Evolutionary conservation across 2,888 invertebrate species (phyloP).

Genomic region (Napeogenes inachia): DNA sequence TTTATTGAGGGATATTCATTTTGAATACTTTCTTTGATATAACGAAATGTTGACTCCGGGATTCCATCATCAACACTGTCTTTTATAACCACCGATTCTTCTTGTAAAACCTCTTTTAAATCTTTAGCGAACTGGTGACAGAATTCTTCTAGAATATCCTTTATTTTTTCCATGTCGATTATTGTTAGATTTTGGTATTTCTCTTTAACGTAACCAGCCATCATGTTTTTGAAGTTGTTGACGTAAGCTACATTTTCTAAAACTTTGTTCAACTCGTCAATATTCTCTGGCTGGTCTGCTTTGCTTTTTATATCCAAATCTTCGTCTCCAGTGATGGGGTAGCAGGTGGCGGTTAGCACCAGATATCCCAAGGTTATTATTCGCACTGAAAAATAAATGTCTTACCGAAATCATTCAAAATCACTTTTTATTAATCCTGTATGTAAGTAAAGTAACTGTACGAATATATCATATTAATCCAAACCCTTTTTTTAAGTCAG

Average conservation of each 20-base stretch:
- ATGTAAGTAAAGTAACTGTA: too few species aligned
- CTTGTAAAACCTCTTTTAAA: constrained; percentile 34
- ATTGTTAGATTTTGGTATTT: constrained; percentile 33
- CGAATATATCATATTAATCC: too few species aligned
- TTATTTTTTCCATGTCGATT: constrained; percentile 31
- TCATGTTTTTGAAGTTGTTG: constrained; percentile 35
- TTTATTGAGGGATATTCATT: constrained; percentile 33
- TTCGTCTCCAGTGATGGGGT: constrained; percentile 23
- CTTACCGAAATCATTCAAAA: too few species aligned
- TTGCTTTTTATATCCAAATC: constrained; percentile 4
- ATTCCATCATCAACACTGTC: constrained; percentile 32
- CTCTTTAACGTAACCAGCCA: constrained; percentile 34
- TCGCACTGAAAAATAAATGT: constrained; percentile 22
- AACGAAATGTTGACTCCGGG: constrained; percentile 33
- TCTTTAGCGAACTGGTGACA: constrained; percentile 38
- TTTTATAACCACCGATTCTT: constrained; percentile 10
- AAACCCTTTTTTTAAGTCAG: too few species aligned
- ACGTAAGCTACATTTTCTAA: constrained; percentile 31
- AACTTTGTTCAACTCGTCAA: constrained; percentile 19
- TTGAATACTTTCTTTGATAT: constrained; percentile 34
- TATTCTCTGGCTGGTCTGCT: constrained; percentile 11
- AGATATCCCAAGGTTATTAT: constrained; percentile 15
- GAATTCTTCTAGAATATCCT: constrained; percentile 37
- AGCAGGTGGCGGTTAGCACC: constrained; percentile 9
- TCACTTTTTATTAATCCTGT: too few species aligned